Base-by-base conservation (phyloP, 2,797 vertebrate genomes). In the Salarias fasciatus region DNA sequence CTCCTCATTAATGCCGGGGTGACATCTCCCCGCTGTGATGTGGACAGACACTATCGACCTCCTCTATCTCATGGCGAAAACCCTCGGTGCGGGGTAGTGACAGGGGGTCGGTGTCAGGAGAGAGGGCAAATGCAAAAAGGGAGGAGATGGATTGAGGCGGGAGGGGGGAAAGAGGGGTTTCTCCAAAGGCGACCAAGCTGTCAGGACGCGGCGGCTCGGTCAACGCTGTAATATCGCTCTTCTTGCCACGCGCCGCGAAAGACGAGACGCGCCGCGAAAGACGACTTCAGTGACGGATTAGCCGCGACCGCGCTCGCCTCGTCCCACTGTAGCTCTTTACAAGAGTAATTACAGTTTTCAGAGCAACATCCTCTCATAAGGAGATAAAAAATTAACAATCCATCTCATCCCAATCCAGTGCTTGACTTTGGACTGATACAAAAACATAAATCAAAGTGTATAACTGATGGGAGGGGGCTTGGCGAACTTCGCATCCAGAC, bases 401-500 rank as follows among this genome's bases (percentile, higher is more conserved):
- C 58, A 62, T 77, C 70, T 70, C 71, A 66, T 75, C 73, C 75
- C 60, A 69, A 67, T 60, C 60, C 68, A 42, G 60, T 44, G 59
- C 86, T 87, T 71, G 82, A 86, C 79, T 82, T 81, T 75, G 72
- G 66, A 46, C 68, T 47, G 60, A 82, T 75, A 77, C 53, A 72
- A 80, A 83, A 82, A 68, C 79, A 85, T 77, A 79, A 84, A 87
- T 84, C 77, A 84, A 77, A 84, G 76, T 56, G 63, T 66, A 59
- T 81, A 77, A 75, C 72, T 66, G 77, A 78, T 18, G 69, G 77
- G 69, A 69, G 66, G 48, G 43, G 37, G 69, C 75, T 83, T 72
- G 69, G 69, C 56, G 0, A 88, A 88, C 76, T 88, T 84, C 84
- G 73, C 70, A 77, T 74, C 64, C 76, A 83, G 70, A 89, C 86